A percentile compares a stretch with the other conserved stretches of the same genome.
Evolutionary conservation across 2,113 vertebrate genomes (phyloP).

Genomic region (Physeter macrocephalus): DNA sequence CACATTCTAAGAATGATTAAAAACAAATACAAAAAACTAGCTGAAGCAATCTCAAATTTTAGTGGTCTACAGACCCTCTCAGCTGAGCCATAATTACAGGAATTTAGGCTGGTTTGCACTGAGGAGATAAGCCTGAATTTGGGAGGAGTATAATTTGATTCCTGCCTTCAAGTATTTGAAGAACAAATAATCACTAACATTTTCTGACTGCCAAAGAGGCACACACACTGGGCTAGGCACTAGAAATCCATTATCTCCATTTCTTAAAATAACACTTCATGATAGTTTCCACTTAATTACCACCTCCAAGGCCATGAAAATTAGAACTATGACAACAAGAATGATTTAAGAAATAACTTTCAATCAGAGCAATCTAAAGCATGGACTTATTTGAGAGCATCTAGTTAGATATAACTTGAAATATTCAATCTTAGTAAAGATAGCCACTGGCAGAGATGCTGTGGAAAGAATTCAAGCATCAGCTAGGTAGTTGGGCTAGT

Average conservation of each 20-base stretch:
- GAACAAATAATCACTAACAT: not conserved
- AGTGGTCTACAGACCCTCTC: not conserved
- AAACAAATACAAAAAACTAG: not conserved
- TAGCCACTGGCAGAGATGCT: not conserved
- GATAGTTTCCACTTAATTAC: not conserved
- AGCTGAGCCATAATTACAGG: not conserved
- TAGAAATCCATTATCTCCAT: not conserved
- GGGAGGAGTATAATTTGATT: not conserved
- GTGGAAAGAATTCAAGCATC: not conserved
- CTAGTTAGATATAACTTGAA: not conserved
- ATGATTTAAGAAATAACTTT: not conserved
- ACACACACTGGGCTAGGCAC: not conserved
- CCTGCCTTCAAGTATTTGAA: not conserved
- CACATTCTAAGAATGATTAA: not conserved
- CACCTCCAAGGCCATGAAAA: not conserved
- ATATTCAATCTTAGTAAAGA: not conserved
- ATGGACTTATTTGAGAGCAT: not conserved
- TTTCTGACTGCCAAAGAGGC: not conserved
- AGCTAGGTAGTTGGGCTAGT: not conserved
- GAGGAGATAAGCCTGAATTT: not conserved
- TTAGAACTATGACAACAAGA: not conserved
- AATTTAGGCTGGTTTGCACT: not conserved
- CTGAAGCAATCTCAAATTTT: not conserved
- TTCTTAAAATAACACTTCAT: not conserved
- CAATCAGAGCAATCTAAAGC: not conserved